These are phyloP conservation scores for Thaleichthys pacificus DNA, from an alignment of 2,797 vertebrate species.

Conservation along the genomic window DNA sequence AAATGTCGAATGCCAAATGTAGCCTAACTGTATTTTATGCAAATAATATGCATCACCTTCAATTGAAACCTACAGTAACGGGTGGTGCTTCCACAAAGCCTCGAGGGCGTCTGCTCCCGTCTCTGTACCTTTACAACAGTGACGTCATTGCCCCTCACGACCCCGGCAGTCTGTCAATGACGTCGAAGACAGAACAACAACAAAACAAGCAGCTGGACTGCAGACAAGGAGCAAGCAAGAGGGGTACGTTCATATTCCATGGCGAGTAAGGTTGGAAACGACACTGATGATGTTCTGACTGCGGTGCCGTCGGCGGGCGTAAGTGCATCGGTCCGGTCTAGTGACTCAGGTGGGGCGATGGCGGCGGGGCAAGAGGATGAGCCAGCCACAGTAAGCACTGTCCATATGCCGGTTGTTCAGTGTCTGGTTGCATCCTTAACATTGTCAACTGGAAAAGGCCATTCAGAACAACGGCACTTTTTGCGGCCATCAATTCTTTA, in stretches of 20 bases:
- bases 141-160: slow-evolving; percentile 26
- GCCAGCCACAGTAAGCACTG: slow-evolving; percentile 9
- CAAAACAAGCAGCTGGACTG: slow-evolving; percentile 43
- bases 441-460: slow-evolving; percentile 83
- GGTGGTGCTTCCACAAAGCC: background rate
- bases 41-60: too few species aligned
- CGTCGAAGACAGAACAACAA: slow-evolving; percentile 61
- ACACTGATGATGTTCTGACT: slow-evolving; percentile 26
- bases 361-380: slow-evolving; percentile 28
- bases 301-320: slow-evolving; percentile 31
- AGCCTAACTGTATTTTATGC: too few species aligned
- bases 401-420: slow-evolving; percentile 18
- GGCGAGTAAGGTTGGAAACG: slow-evolving; percentile 52
- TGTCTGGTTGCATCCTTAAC: slow-evolving; percentile 54
- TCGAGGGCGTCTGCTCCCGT: background rate
- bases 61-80: too few species aligned
- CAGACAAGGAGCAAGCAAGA: slow-evolving; percentile 10
- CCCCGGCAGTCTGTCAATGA: slow-evolving; percentile 43
- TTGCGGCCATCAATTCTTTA: slow-evolving; percentile 80
- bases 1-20: too few species aligned
- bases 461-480: slow-evolving; percentile 74
- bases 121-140: slow-evolving; percentile 6
- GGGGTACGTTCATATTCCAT: slow-evolving; percentile 36
- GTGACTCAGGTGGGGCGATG: slow-evolving; percentile 33
- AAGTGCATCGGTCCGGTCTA: slow-evolving; percentile 1